Evolutionary conservation across 1,140 invertebrate species (phyloP), one percentile per base, ranked within the genome.

Genomic region (Halotydeus destructor): DNA sequence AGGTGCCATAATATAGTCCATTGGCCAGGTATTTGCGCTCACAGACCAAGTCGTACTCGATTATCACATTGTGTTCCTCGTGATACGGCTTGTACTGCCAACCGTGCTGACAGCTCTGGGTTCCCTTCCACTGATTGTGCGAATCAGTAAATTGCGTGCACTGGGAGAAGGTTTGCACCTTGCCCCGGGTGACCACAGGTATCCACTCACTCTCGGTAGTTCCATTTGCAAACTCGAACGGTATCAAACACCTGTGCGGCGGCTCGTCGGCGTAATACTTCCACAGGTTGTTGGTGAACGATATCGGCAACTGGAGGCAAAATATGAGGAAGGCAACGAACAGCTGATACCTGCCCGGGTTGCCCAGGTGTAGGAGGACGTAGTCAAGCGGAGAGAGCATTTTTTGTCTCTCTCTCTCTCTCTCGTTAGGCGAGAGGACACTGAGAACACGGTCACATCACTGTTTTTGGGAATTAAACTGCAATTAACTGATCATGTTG

Each of bases 371-470:
- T 21, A 52, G 39, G 16, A 58, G 37, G 14, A 58, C 41, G 27
- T 41, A 47, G 31, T 47, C 45, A 3, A 47, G 81, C 83, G 34
- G 86, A 85, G 38, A 93, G 62, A 25, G 83, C 76, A 63, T 94
- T n/a, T n/a, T n/a, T n/a, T n/a, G n/a, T n/a, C n/a, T n/a, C n/a
- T n/a, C n/a, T n/a, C n/a, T n/a, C n/a, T n/a, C n/a, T n/a, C n/a
- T n/a, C n/a, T n/a, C n/a, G n/a, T n/a, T n/a, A n/a, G n/a, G n/a
- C n/a, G n/a, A n/a, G n/a, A n/a, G n/a, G n/a, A n/a, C n/a, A n/a
- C n/a, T n/a, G n/a, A n/a, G n/a, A n/a, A n/a, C n/a, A n/a, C n/a
- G n/a, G n/a, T n/a, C n/a, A n/a, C n/a, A n/a, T n/a, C n/a, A n/a
- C n/a, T n/a, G n/a, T n/a, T n/a, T n/a, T n/a, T n/a, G n/a, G n/a